Conservation (phyloP, 1,140 invertebrate genomes). For the Atta texana region DNA sequence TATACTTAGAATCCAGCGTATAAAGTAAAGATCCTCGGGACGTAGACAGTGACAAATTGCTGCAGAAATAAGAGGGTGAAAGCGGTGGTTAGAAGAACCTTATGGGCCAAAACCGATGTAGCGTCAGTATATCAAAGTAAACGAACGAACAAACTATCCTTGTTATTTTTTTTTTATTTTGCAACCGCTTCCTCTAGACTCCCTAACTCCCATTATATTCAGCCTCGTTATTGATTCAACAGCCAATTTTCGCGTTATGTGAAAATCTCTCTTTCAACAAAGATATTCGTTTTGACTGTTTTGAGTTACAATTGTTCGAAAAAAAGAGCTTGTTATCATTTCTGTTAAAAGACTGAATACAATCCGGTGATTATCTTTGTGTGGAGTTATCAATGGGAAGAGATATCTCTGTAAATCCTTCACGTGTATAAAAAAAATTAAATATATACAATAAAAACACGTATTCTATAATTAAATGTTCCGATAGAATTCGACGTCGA, state of each 20-base stretch:
- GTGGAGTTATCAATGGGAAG: neutral
- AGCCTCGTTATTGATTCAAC: slow-evolving; percentile 53
- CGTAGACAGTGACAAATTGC: slow-evolving; percentile 75
- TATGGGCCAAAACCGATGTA: slow-evolving; percentile 68
- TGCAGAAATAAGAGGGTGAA: slow-evolving; percentile 68
- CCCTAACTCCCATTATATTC: slow-evolving; percentile 55
- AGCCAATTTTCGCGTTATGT: slow-evolving; percentile 57
- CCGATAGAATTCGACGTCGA: neutral
- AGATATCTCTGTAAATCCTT: neutral
- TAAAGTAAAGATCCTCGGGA: slow-evolving; percentile 69
- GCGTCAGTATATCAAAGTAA: slow-evolving; percentile 63
- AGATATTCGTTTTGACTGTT: slow-evolving; percentile 24
- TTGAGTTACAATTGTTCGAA: slow-evolving; percentile 5
- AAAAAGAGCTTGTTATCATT: slow-evolving; percentile 30
- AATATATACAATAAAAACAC: neutral
- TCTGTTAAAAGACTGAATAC: slow-evolving; percentile 34
- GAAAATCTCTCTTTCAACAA: slow-evolving; percentile 40
- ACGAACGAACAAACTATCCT: slow-evolving; percentile 69
- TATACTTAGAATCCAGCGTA: slow-evolving; percentile 50
- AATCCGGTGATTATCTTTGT: slow-evolving; percentile 28
- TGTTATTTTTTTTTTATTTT: slow-evolving; percentile 49
- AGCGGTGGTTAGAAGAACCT: slow-evolving; percentile 59
- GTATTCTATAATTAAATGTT: neutral
- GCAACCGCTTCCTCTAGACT: slow-evolving; percentile 53
- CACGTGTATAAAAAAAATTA: neutral